Evolutionary conservation across 2,888 invertebrate genomes (phyloP).

Genomic region (Pterostichus madidus): DNA sequence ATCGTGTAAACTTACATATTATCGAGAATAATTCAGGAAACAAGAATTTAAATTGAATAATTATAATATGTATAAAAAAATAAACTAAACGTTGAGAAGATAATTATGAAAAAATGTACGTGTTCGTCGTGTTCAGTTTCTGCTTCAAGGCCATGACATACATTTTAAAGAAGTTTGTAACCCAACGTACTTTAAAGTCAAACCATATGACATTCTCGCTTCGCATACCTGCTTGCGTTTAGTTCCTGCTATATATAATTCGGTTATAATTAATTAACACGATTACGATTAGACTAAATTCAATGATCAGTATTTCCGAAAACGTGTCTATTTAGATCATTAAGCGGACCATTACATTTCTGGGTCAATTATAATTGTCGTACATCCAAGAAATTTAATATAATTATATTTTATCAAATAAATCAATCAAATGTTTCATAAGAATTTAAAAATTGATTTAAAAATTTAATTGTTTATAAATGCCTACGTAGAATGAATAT

Average conservation of each 20-base stretch:
- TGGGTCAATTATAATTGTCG: neutral
- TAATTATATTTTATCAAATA: neutral
- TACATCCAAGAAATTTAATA: neutral
- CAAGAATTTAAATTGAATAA: neutral
- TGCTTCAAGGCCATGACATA: constrained; percentile 53
- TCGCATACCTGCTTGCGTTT: constrained; percentile 11
- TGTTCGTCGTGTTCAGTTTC: constrained; percentile 17
- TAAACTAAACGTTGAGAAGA: neutral
- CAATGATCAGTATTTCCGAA: neutral
- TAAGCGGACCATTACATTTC: constrained; percentile 8
- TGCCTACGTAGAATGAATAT: too few relatives aligned
- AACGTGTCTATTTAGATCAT: neutral
- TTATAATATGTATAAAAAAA: neutral
- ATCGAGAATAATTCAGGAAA: constrained; percentile 1
- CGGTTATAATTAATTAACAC: constrained; percentile 2
- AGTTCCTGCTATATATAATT: neutral
- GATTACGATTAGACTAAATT: neutral
- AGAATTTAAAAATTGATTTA: neutral
- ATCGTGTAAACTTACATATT: neutral
- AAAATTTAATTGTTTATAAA: neutral
- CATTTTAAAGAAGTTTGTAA: constrained; percentile 28
- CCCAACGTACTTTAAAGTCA: neutral
- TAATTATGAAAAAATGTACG: constrained; percentile 16
- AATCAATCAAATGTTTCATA: too few relatives aligned
- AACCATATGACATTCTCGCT: constrained; percentile 5